A percentile compares a stretch with the other conserved stretches of the same genome.
Evolutionary conservation across 2,797 vertebrate species (phyloP).

Genomic region (Acipenser transmontanus): DNA sequence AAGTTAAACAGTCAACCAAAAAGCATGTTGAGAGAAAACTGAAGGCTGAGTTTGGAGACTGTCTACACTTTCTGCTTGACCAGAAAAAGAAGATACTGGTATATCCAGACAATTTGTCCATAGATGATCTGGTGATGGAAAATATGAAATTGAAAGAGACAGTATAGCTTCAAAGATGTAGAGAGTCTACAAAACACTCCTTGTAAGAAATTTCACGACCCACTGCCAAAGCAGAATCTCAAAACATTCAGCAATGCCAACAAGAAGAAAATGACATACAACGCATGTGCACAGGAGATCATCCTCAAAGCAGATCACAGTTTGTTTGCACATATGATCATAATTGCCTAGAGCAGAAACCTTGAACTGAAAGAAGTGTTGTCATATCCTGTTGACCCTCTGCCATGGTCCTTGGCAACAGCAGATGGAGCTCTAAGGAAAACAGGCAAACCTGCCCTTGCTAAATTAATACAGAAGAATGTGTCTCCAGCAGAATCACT

Average conservation of each 20-base stretch:
- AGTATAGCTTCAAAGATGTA: no score
- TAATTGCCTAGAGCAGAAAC: slow-evolving; percentile 9
- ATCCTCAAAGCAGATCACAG: slow-evolving; percentile 15
- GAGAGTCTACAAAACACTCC: no score
- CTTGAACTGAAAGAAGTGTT: slow-evolving; percentile 17
- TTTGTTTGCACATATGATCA: slow-evolving; percentile 18
- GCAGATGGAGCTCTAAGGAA: slow-evolving; percentile 15
- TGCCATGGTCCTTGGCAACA: slow-evolving; percentile 15
- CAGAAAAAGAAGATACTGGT: no score
- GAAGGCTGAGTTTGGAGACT: no score
- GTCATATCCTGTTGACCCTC: slow-evolving; percentile 13
- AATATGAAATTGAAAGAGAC: no score
- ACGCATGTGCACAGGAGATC: slow-evolving; percentile 6
- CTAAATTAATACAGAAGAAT: slow-evolving; percentile 11
- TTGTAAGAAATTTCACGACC: slow-evolving; percentile 11
- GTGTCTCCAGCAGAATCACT: slow-evolving; percentile 11
- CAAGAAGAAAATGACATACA: not conserved
- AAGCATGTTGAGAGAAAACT: no score
- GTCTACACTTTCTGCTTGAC: no score
- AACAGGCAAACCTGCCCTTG: slow-evolving; percentile 13
- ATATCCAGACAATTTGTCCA: no score
- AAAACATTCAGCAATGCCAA: slow-evolving; percentile 16
- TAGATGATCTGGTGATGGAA: no score
- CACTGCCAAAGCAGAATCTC: slow-evolving; percentile 12
- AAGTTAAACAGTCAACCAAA: no score